A percentile compares a stretch with the other conserved stretches of the same genome.
These are phyloP conservation scores for Syrrhaptes paradoxus DNA, from an alignment of 2,113 vertebrate genomes.

Conservation along the genomic window DNA sequence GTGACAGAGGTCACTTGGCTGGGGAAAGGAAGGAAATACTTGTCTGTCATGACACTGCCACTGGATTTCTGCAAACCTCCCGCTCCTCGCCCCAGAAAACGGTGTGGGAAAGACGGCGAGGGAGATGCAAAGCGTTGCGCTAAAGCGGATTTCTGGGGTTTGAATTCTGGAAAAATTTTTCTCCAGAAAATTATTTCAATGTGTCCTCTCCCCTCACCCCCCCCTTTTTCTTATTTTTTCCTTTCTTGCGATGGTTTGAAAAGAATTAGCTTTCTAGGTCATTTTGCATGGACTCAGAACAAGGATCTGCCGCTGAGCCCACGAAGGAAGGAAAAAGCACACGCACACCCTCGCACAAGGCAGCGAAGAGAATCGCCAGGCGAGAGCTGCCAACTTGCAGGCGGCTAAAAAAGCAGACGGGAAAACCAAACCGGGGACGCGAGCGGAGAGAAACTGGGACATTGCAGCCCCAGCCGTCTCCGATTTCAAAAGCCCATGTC, in stretches of 20 bases:
- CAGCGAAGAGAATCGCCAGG: conserved; percentile 20
- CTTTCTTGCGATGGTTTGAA: conserved; percentile 14
- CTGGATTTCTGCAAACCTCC: not conserved
- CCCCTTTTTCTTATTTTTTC: too few relatives aligned
- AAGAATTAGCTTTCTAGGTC: conserved; percentile 62
- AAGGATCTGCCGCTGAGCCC: conserved; percentile 55
- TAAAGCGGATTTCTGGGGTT: not conserved
- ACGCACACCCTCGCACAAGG: conserved; percentile 9
- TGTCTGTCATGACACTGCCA: not conserved
- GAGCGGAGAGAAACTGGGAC: conserved; percentile 34
- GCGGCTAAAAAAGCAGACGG: conserved; percentile 60
- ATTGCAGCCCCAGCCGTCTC: conserved; percentile 13
- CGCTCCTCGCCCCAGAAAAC: not conserved
- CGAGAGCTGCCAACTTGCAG: conserved; percentile 34
- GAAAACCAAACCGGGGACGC: conserved; percentile 67
- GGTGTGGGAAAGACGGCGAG: not conserved
- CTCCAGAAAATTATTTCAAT: conserved; percentile 52
- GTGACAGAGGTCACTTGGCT: not conserved
- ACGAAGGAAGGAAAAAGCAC: conserved; percentile 3
- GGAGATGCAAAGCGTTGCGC: not conserved
- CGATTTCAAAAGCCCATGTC: conserved; percentile 56
- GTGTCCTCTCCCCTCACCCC: not conserved
- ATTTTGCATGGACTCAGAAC: conserved; percentile 57
- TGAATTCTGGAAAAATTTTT: conserved; percentile 1
- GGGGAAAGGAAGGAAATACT: conserved; percentile 12